Evolutionary conservation across 2,797 vertebrate genomes (phyloP), one percentile per base, ranked within the genome.

Genomic region (Linurgus olivaceus): DNA sequence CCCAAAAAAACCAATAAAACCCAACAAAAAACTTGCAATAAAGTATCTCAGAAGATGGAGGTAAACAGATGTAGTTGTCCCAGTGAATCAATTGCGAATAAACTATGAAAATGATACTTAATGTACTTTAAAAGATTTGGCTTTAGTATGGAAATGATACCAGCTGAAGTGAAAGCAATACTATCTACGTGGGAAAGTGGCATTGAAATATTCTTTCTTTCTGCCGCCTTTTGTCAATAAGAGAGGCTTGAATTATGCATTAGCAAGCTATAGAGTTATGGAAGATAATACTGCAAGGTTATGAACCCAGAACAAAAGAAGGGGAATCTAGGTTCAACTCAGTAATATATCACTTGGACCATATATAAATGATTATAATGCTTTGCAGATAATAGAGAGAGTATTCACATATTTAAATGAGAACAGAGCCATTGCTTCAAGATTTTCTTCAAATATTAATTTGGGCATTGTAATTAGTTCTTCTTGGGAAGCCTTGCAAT

Each of bases 191-290:
- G 74, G 90, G 88, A 88, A 88, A 87, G 58, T 58, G 77, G 79
- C 89, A 44, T 59, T 68, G 84, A 88, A 91, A 91, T 57, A 90
- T 62, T 79, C 90, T 89, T 77, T 65, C 52, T 88, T 95, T 91
- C 92, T 75, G 57, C 73, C 0, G 75, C 72, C 85, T 96, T 96
- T 94, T 95, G 94, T 95, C 93, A 96, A 91, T 91, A 96, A 95
- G 88, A 92, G 88, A 91, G 88, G 73, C 89, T 97, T 97, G 95
- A 97, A 97, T 97, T 97, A 96, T 97, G 93, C 95, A 97, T 95
- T 94, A 93, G 94, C 66, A 78, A 93, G 87, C 95, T 94, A 91
- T 90, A 88, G 88, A 95, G 85, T 94, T 95, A 95, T 96, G 94
- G 91, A 95, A 96, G 95, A 96, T 96, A 96, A 96, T 96, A 94